phyloP scores from a whole-genome alignment of 92 coral and sea anemone species.

The Epizoanthus stellaris region DNA sequence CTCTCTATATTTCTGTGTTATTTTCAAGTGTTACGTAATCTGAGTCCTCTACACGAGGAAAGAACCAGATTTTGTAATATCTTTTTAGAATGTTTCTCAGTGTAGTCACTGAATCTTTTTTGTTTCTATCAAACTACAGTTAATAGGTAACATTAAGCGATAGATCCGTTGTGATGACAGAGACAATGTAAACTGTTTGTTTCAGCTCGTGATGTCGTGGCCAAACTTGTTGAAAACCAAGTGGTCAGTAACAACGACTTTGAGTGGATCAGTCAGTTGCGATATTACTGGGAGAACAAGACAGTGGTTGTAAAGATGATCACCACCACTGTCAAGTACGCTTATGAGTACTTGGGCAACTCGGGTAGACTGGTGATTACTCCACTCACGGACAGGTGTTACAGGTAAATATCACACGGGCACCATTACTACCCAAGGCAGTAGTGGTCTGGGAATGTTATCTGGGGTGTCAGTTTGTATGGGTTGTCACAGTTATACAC shows the following conservation, averaged over 20 bases:
- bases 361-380: constrained; percentile 96
- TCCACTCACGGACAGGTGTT: constrained; percentile 97
- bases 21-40: too few relatives aligned
- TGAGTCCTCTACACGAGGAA: too few relatives aligned
- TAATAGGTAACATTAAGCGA: neutral
- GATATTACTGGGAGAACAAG: constrained; percentile 93
- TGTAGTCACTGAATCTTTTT: too few relatives aligned
- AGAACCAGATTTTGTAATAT: too few relatives aligned
- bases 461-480: neutral
- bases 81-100: too few relatives aligned
- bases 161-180: neutral
- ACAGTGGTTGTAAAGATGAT: constrained; percentile 93
- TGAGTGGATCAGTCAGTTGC: constrained; percentile 96
- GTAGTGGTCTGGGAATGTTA: too few relatives aligned
- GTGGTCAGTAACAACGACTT: constrained; percentile 88
- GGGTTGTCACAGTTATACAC: neutral
- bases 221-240: constrained; percentile 79
- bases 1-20: too few relatives aligned
- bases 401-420: constrained; percentile 67
- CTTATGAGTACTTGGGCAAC: constrained; percentile 96
- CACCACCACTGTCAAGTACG: constrained; percentile 93
- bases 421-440: neutral
- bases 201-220: constrained; percentile 94
- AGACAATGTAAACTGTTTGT: constrained; percentile 8
- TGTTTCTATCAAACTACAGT: too few relatives aligned